A percentile compares a stretch with the other conserved stretches of the same genome.
Conservation (phyloP, 2,888 invertebrate genomes). For the Melinopterus prodromus region DNA sequence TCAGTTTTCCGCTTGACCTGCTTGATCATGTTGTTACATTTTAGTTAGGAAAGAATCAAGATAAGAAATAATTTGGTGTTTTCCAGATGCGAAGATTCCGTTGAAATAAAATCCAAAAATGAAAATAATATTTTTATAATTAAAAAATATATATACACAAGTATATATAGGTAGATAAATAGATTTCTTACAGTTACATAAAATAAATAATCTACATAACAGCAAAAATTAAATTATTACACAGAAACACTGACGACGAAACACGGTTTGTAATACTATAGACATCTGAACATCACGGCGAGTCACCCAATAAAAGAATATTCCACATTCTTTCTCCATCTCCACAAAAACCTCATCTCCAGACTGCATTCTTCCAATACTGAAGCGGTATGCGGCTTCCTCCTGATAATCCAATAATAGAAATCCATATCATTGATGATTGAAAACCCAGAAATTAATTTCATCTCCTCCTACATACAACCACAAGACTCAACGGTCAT, state of each 20-base stretch:
- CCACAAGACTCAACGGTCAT: conserved; percentile 94
- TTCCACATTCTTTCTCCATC: background rate
- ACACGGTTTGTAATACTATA: conserved; percentile 4
- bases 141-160: background rate
- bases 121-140: background rate
- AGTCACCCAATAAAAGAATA: background rate
- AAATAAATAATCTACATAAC: background rate
- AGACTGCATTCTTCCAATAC: background rate
- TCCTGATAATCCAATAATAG: background rate
- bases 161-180: background rate
- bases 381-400: background rate
- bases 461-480: conserved; percentile 70
- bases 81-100: background rate
- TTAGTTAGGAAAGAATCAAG: background rate
- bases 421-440: background rate
- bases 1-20: background rate
- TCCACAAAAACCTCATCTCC: background rate
- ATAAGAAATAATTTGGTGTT: background rate
- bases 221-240: background rate
- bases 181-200: conserved; percentile 4
- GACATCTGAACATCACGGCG: background rate
- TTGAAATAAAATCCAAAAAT: background rate
- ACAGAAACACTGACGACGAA: background rate
- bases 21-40: background rate
- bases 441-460: background rate